Conservation (phyloP, 2,888 invertebrate species). For the Melipona beecheii region DNA sequence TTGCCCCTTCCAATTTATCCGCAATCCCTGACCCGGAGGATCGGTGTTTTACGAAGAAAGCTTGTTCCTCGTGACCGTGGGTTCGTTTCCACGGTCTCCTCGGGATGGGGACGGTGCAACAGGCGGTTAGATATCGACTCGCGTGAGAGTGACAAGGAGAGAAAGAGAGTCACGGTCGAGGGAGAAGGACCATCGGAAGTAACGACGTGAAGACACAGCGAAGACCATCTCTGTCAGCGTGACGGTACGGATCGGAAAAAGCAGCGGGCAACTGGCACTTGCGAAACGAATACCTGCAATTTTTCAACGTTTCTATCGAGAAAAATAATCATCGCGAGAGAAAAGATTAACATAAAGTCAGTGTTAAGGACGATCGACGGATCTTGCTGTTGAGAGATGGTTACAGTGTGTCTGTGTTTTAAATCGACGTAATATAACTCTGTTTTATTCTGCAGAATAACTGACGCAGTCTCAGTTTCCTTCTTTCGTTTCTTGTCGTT, state of each 20-base stretch:
- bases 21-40: constrained; percentile 51
- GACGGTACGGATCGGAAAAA: constrained; percentile 38
- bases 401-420: too few species aligned
- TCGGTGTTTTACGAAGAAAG: constrained; percentile 65
- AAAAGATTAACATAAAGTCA: too few species aligned
- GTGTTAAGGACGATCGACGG: too few species aligned
- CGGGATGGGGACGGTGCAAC: constrained; percentile 61
- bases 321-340: background rate
- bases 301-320: background rate
- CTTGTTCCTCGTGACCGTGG: constrained; percentile 54
- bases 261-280: background rate
- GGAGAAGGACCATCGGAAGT: background rate
- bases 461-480: too few species aligned
- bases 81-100: constrained; percentile 47
- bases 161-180: constrained; percentile 1
- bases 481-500: too few species aligned
- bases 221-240: background rate
- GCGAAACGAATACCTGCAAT: background rate
- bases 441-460: too few species aligned
- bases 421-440: too few species aligned
- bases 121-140: constrained; percentile 71
- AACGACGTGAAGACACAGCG: constrained; percentile 14
- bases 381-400: too few species aligned
- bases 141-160: constrained; percentile 46
- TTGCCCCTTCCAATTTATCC: constrained; percentile 60